Conservation (phyloP, 2,888 invertebrate species). For the Didymodactylos carnosus region DNA sequence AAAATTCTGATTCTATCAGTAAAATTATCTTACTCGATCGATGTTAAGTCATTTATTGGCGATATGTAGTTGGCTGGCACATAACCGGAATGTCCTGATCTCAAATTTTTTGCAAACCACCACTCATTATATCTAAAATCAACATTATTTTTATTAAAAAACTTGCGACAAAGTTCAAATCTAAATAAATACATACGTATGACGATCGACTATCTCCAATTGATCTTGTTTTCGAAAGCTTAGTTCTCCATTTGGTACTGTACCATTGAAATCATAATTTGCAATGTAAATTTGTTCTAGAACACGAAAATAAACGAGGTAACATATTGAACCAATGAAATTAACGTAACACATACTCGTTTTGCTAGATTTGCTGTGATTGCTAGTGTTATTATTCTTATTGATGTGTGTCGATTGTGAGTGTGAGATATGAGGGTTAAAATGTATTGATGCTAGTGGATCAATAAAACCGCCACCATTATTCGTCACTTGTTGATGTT, state of each 20-base stretch:
- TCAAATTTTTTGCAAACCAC: constrained; percentile 14
- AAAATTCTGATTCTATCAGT: neutral
- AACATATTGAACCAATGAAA: neutral
- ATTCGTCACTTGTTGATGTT: no score
- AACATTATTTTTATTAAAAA: neutral
- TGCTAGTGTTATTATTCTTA: neutral
- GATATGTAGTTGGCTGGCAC: constrained; percentile 13
- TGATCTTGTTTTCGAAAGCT: neutral
- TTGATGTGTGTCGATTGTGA: neutral
- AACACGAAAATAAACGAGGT: no score
- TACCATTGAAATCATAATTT: neutral
- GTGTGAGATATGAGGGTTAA: neutral
- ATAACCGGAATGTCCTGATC: constrained; percentile 12
- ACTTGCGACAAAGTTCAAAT: neutral
- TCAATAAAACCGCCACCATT: neutral
- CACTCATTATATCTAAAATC: constrained; percentile 6
- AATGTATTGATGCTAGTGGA: neutral
- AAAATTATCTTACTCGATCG: constrained; percentile 2
- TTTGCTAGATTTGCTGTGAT: neutral
- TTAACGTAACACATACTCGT: neutral
- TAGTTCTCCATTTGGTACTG: neutral
- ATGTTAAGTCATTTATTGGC: constrained; percentile 11
- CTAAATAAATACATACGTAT: neutral
- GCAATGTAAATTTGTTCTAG: neutral
- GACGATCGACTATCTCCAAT: neutral